Base-by-base conservation (phyloP, 1,140 invertebrate species). In the Euschistus heros region DNA sequence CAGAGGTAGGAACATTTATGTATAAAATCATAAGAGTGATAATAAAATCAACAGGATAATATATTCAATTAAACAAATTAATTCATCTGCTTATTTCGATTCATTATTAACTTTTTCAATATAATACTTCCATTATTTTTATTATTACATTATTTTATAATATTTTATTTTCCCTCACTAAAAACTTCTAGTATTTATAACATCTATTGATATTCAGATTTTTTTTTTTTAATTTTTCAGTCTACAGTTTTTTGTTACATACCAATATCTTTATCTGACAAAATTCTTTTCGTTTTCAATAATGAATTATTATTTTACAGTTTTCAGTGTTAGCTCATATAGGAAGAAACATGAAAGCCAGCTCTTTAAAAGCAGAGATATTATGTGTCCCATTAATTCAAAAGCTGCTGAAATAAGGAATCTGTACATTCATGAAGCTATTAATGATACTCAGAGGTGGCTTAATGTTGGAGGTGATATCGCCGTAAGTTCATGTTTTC, bases 261-360 rank as follows among this genome's bases (percentile, higher is more conserved):
- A n/a, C n/a, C n/a, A n/a, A n/a, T n/a, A n/a, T n/a, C n/a, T n/a
- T n/a, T n/a, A n/a, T n/a, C n/a, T n/a, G n/a, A n/a, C n/a, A n/a
- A n/a, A n/a, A n/a, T n/a, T n/a, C n/a, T n/a, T n/a, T 37, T 10
- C 10, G 13, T 37, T 6, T 6, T 10, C 33, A 37, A 10, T 37
- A 37, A 37, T 37, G 7, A 37, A 37, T 2, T 37, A 1, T 37
- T 8, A 37, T 37, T 61, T 80, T 79, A 0, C 74, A 89, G 89
- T 90, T n/a, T 90, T 92, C 77, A 87, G 89, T 78, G 87, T 91
- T 67, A 91, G 88, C 71, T 87, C 90, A 70, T 92, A 92, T 74
- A 80, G 89, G 15, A 80, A 89, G 52, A 85, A 87, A 66, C 85
- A 85, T 65, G 85, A 80, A 55, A 84, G 82, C 22, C 88, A 92